Conservation (phyloP, 1,140 invertebrate species). For the Drosophila pseudoobscura region DNA sequence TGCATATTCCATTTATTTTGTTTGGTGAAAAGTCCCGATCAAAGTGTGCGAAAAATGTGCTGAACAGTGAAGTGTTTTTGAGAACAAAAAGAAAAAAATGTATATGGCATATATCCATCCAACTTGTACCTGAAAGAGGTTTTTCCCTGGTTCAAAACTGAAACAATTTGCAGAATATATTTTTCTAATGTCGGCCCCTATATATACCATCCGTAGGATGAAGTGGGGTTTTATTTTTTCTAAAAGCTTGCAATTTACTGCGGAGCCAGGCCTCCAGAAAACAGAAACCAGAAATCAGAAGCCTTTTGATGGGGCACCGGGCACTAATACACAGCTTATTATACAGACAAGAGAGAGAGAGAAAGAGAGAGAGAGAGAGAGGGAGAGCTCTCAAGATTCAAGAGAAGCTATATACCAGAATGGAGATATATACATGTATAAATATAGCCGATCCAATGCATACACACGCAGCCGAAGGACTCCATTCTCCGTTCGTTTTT, state of each 20-base stretch:
- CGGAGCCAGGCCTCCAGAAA: slow-evolving; percentile 21
- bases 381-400: slow-evolving; percentile 14
- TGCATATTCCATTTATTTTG: too few species aligned
- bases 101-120: background rate
- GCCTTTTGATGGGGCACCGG: slow-evolving; percentile 48
- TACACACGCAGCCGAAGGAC: slow-evolving; percentile 32
- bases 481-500: slow-evolving; percentile 12
- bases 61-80: background rate
- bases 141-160: background rate
- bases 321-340: slow-evolving; percentile 47
- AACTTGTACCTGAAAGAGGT: background rate
- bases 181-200: too few species aligned
- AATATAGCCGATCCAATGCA: slow-evolving; percentile 28
- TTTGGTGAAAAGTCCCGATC: too few species aligned
- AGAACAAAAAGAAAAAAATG: background rate
- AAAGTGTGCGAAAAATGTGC: too few species aligned
- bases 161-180: slow-evolving; percentile 33
- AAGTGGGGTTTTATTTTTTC: slow-evolving; percentile 7
- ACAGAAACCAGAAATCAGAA: background rate
- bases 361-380: slow-evolving; percentile 1
- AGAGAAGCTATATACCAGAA: slow-evolving; percentile 1
- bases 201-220: background rate
- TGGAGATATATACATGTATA: slow-evolving; percentile 4
- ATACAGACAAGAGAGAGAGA: slow-evolving; percentile 36
- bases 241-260: slow-evolving; percentile 6